Evolutionary conservation across 2,113 vertebrate species (phyloP), one percentile per base, ranked within the genome.

Genomic region (Tenrec ecaudatus): DNA sequence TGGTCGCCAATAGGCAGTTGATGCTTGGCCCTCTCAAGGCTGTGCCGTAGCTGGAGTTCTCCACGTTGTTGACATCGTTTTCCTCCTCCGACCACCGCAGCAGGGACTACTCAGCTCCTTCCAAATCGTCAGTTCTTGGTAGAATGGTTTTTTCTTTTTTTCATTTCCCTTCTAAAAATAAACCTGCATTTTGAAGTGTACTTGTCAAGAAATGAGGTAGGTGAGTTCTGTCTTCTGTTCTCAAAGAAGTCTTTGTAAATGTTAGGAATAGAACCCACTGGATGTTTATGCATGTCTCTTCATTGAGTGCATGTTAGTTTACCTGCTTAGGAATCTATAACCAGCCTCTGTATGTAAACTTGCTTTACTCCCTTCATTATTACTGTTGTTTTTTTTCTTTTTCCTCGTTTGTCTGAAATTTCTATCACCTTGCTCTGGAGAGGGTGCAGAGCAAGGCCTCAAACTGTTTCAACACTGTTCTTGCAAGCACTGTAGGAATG

Each of bases 101-200:
- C 60, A 40, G 16, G 86, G 86, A 83, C 57, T 87, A 4, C 40
- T 90, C 25, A 53, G 16, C 62, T 79, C 40, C 47, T 87, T 81
- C 68, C 91, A 60, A 92, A 40, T 73, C 75, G 31, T 1, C 25
- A 68, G 22, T 57, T 57, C 16, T 88, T 62, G 79, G 10, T 78
- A 58, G 20, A 86, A 60, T 36, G 58, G 58, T 60, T 3, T 11
- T 40, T 40, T 40, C 7, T 64, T 75, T 96, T 47, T 23, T 43
- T 78, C 19, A 27, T 91, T 94, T 89, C 29, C 22, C 31, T 95
- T 95, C 85, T 95, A 76, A 92, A 93, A 96, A 82, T 89, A 91
- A 66, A 36, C 43, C 20, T 84, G 14, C 12, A 66, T 73, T 94
- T 94, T 85, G 27, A 95, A 79, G 22, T 68, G 2, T 22, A 17